These are phyloP conservation scores for Pediacus dermestoides DNA, from an alignment of 2,888 invertebrate species.

Conservation along the genomic window DNA sequence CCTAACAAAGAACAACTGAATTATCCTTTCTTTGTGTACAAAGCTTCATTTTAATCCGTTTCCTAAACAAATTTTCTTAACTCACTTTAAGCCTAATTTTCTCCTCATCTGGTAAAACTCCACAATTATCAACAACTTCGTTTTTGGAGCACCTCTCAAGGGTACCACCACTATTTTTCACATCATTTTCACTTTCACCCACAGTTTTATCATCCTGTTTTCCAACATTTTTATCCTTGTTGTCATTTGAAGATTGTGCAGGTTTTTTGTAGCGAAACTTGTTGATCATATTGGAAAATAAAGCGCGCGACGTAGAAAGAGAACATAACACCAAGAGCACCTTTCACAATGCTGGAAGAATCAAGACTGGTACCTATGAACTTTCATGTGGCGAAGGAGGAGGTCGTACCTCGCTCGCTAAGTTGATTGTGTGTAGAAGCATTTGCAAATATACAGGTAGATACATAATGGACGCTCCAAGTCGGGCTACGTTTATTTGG, in stretches of 20 bases:
- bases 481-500: no score
- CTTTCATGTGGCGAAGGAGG: slow-evolving; percentile 26
- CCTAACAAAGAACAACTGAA: slow-evolving; percentile 7
- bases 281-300: slow-evolving; percentile 40
- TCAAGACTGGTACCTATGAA: slow-evolving; percentile 22
- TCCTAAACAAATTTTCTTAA: slow-evolving; percentile 18
- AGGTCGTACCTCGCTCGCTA: slow-evolving; percentile 15
- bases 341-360: slow-evolving; percentile 29
- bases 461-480: slow-evolving; percentile 2
- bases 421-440: no score
- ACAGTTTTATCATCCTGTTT: slow-evolving; percentile 17
- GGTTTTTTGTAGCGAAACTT: slow-evolving; percentile 48
- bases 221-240: slow-evolving; percentile 6
- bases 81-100: slow-evolving; percentile 36
- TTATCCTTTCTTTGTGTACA: no score
- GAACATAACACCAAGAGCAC: slow-evolving; percentile 23
- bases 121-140: no score
- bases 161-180: no score
- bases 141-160: no score
- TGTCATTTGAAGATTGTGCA: slow-evolving; percentile 9
- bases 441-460: slow-evolving; percentile 33
- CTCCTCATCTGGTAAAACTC: slow-evolving; percentile 23
- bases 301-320: slow-evolving; percentile 3
- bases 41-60: no score
- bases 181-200: slow-evolving; percentile 15